These are phyloP conservation scores for Porites divaricata DNA, from an alignment of 92 coral and sea anemone species.

Conservation along the genomic window DNA sequence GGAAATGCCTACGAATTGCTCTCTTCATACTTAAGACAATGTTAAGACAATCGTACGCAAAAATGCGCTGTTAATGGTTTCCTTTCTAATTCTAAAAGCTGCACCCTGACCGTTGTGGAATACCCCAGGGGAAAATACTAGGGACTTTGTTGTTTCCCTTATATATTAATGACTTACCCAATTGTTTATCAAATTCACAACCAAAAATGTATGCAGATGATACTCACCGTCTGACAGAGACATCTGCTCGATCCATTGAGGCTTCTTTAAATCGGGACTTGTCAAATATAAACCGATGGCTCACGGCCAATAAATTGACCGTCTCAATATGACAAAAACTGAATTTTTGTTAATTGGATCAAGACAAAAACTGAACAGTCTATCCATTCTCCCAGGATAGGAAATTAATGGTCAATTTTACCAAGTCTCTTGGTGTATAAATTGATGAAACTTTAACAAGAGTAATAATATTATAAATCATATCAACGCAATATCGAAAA, in stretches of 20 bases:
- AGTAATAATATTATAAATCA: too few relatives aligned
- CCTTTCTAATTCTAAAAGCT: not conserved
- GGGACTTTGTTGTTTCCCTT: slow-evolving; percentile 12
- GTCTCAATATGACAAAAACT: slow-evolving; percentile 31
- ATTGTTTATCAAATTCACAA: slow-evolving; percentile 11
- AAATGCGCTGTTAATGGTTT: slow-evolving; percentile 3
- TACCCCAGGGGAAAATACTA: slow-evolving; percentile 13
- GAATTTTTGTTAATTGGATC: slow-evolving; percentile 25
- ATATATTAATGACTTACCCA: slow-evolving; percentile 22
- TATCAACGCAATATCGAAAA: too few relatives aligned
- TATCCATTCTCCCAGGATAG: not conserved
- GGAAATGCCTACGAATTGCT: too few relatives aligned
- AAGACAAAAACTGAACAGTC: slow-evolving; percentile 25
- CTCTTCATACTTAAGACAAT: slow-evolving; percentile 7
- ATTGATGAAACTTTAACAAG: slow-evolving; percentile 25
- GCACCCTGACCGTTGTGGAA: not conserved
- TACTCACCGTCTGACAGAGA: not conserved
- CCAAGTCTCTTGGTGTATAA: slow-evolving; percentile 22
- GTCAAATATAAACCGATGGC: slow-evolving; percentile 9
- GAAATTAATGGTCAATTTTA: not conserved
- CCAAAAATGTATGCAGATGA: slow-evolving; percentile 41
- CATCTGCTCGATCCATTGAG: not conserved
- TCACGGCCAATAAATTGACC: slow-evolving; percentile 40
- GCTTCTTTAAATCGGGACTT: slow-evolving; percentile 9
- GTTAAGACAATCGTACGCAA: slow-evolving; percentile 18